Evolutionary conservation across 2,888 invertebrate species (phyloP).

Genomic region (Carterocephalus palaemon): DNA sequence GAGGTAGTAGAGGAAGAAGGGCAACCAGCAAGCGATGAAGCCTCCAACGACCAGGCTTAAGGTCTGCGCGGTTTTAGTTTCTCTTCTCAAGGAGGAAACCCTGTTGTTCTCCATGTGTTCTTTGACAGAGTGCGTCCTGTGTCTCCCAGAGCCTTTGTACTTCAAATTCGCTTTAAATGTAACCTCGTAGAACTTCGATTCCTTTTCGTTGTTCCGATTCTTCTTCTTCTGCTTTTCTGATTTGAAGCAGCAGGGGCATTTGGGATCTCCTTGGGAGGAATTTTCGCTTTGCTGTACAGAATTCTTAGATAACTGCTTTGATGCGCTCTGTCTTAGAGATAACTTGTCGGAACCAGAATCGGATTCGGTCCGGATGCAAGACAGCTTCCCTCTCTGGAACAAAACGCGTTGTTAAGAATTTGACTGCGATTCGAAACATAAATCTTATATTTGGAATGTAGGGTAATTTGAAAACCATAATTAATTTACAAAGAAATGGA

Average conservation of each 20-base stretch:
- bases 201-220: conserved; percentile 51
- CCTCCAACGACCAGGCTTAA: conserved; percentile 92
- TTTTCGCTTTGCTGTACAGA: conserved; percentile 60
- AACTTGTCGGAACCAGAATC: conserved; percentile 70
- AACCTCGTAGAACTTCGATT: conserved; percentile 61
- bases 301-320: conserved; percentile 58
- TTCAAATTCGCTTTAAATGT: conserved; percentile 69
- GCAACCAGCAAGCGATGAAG: conserved; percentile 92
- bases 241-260: conserved; percentile 68
- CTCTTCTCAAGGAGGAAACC: conserved; percentile 85
- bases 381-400: conserved; percentile 66
- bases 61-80: conserved; percentile 93
- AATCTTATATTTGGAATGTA: no score
- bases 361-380: conserved; percentile 71
- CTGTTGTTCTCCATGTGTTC: conserved; percentile 79
- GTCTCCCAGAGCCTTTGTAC: conserved; percentile 61
- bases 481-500: no score
- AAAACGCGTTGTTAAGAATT: no score
- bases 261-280: conserved; percentile 57
- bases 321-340: conserved; percentile 60
- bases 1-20: conserved; percentile 90
- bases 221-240: conserved; percentile 53
- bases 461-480: no score
- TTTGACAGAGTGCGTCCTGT: conserved; percentile 74
- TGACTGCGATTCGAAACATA: no score